phyloP scores from a whole-genome alignment of 64 coral and sea anemone species.

The Stichodactyla helianthus region DNA sequence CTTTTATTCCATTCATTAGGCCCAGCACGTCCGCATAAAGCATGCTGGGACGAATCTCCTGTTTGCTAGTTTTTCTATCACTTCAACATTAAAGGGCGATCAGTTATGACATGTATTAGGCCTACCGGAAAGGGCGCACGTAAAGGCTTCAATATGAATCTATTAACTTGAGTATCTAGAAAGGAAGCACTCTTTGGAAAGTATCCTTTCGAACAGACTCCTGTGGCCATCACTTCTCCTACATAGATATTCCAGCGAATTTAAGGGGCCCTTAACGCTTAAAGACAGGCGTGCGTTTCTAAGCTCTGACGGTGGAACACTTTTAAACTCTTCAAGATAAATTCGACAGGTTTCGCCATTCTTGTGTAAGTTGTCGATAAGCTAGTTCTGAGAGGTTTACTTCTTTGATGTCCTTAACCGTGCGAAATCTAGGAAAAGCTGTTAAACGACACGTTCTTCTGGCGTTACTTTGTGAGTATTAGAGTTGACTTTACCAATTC shows the following conservation, averaged over 20 bases:
- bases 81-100: background rate
- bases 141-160: background rate
- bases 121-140: background rate
- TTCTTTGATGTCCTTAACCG: background rate
- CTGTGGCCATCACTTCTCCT: background rate
- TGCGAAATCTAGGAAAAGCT: background rate
- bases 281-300: background rate
- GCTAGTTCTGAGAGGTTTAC: background rate
- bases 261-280: background rate
- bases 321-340: background rate
- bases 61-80: background rate
- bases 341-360: background rate
- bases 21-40: background rate
- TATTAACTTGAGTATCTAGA: slow-evolving; percentile 6
- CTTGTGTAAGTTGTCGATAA: background rate
- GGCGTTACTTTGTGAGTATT: background rate
- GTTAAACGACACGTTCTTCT: background rate
- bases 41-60: background rate
- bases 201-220: background rate
- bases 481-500: background rate
- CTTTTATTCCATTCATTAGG: background rate
- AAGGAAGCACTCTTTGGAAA: background rate
- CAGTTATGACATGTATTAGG: background rate
- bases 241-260: background rate
- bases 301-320: background rate